Conservation (phyloP, 2,888 invertebrate species). For the Arrhopalites spinosus region DNA sequence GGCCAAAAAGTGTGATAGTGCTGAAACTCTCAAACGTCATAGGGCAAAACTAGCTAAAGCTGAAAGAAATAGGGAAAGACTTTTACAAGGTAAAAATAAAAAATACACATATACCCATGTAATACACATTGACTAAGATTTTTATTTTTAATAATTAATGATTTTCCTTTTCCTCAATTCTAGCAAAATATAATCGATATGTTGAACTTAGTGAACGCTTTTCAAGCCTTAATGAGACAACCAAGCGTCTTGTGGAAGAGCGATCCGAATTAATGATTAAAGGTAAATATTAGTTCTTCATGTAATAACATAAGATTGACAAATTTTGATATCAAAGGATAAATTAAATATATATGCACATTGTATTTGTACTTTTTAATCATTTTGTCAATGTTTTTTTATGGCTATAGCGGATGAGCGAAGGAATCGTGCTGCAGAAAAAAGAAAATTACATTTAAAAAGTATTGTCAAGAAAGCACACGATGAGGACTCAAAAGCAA, state of each 20-base stretch:
- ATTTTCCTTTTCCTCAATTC: no score
- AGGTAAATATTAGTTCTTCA: no score
- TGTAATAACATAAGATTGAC: no score
- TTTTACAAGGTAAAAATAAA: no score
- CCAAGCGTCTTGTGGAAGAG: slow-evolving; percentile 50
- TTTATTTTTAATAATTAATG: no score
- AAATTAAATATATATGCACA: no score
- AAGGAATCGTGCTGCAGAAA: slow-evolving; percentile 85
- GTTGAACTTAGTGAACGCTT: slow-evolving; percentile 55
- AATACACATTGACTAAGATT: no score
- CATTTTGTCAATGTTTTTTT: slow-evolving; percentile 27
- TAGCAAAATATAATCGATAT: slow-evolving; percentile 59
- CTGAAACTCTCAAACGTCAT: slow-evolving; percentile 72
- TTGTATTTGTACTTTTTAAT: no score
- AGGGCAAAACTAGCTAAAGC: slow-evolving; percentile 92
- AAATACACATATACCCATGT: no score
- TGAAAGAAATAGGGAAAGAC: slow-evolving; percentile 78
- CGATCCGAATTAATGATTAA: no score
- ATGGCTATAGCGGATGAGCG: slow-evolving; percentile 56
- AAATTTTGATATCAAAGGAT: no score
- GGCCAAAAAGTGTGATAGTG: slow-evolving; percentile 57
- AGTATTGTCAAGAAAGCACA: slow-evolving; percentile 93
- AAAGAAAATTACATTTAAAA: slow-evolving; percentile 78
- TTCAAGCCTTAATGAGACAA: slow-evolving; percentile 54
- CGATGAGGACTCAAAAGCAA: slow-evolving; percentile 94